Base-by-base conservation (phyloP, 2,888 invertebrate species). In the Clistopyga incitator region DNA sequence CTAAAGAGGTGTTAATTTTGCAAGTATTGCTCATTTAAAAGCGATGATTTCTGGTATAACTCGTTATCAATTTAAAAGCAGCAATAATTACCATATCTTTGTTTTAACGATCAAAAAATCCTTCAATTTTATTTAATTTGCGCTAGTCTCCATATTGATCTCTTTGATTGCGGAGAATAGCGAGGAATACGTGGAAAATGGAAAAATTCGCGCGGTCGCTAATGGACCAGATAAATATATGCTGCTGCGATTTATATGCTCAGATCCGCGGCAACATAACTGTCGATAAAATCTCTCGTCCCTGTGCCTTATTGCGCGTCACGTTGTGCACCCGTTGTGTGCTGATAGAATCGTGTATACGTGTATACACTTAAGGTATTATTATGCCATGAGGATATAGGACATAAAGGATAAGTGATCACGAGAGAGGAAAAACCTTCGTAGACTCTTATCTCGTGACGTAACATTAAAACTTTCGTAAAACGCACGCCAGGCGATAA, bases 391-490 rank as follows among this genome's bases (percentile, higher is more conserved):
- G 42, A 78, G 70, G 78, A 84, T 71, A 81, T 77, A 29, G 34
- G 61, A 29, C 68, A 54, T 50, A 59, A 70, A 61, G 72, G 68
- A 79, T 79, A 78, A 78, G 54, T 54, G 59, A 78, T 82, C 47
- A 15, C 70, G 80, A 78, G 78, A 85, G 81, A 85, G 76, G 71
- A 82, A 82, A 82, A 77, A 82, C 82, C 81, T 80, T 85, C 77
- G 78, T 6, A 47, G 74, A 74, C 75, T 59, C 59, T 78, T 86
- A 78, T 81, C 83, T 78, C 71, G 74, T 82, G 75, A 83, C 82
- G 80, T 82, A 82, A 82, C 65, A 81, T 54, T 65, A 78, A 82
- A 85, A 86, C 81, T 86, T 86, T 86, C 84, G 82, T 83, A 83
- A 84, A 78, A 61, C 29, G 61, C 61, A n/a, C 77, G 70, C 50